Conservation (phyloP, 2,797 vertebrate species). For the Sternarchorhynchus goeldii region DNA sequence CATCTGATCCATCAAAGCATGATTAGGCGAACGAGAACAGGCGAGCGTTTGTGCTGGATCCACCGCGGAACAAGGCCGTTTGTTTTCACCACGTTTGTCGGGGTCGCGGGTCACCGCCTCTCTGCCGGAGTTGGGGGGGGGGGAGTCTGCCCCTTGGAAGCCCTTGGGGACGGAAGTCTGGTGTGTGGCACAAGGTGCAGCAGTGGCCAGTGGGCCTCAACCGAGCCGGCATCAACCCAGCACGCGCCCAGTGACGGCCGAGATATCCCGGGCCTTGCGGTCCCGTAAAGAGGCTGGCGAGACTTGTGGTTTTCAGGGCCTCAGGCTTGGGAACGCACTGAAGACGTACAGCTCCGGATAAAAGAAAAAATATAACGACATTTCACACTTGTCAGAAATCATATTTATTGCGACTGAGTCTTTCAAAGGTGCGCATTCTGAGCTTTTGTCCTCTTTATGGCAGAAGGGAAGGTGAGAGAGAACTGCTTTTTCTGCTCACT, state of each 20-base stretch:
- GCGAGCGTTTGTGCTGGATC: conserved; percentile 54
- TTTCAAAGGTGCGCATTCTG: not conserved
- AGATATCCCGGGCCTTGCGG: not conserved
- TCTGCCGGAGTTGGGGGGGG: conserved; percentile 33
- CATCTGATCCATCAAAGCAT: conserved; percentile 55
- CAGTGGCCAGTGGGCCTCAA: conserved; percentile 31
- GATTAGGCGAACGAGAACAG: conserved; percentile 62
- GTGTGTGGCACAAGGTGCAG: too few species aligned
- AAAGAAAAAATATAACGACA: not conserved
- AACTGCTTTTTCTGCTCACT: conserved; percentile 43
- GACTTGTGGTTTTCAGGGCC: not conserved
- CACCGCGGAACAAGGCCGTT: conserved; percentile 58
- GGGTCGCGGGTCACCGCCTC: conserved; percentile 49
- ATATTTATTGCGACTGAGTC: not conserved
- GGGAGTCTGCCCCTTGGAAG: conserved; percentile 35
- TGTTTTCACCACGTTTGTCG: conserved; percentile 56
- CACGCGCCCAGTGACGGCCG: conserved; percentile 9
- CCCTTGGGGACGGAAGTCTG: conserved; percentile 40
- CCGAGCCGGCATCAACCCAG: conserved; percentile 8
- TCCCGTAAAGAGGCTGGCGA: not conserved
- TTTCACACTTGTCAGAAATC: conserved; percentile 13
- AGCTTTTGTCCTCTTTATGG: not conserved
- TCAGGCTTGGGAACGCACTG: not conserved
- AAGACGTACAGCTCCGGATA: conserved; percentile 6
- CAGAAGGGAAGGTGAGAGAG: conserved; percentile 17